phyloP scores from a whole-genome alignment of 2,797 vertebrate species.

The Rhinatrema bivittatum region DNA sequence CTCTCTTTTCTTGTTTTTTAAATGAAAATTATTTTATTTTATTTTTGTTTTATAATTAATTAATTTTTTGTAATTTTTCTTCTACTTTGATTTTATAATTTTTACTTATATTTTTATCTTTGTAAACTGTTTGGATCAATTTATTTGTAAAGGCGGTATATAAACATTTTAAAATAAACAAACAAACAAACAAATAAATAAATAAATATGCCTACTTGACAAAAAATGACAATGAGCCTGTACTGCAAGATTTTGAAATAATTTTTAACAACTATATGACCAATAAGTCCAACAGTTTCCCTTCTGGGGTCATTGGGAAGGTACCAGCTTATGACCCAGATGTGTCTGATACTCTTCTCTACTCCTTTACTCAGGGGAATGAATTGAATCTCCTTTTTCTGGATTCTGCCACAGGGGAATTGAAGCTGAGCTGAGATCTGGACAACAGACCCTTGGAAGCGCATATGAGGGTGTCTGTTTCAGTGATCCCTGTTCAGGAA shows the following conservation, averaged over 20 bases:
- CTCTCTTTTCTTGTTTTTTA: too few species aligned
- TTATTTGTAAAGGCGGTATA: too few species aligned
- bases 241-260: conserved; percentile 89
- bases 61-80: too few species aligned
- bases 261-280: conserved; percentile 97
- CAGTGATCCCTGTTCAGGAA: too few species aligned
- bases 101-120: too few species aligned
- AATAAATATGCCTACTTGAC: conserved; percentile 78
- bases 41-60: too few species aligned
- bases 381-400: conserved; percentile 82
- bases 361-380: conserved; percentile 86
- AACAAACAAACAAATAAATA: too few species aligned
- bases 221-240: conserved; percentile 86
- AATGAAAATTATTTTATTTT: too few species aligned
- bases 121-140: too few species aligned
- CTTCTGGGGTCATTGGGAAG: conserved; percentile 84
- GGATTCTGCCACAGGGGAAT: conserved; percentile 79
- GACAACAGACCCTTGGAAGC: conserved; percentile 92
- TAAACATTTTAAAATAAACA: too few species aligned
- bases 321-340: conserved; percentile 91
- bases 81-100: too few species aligned
- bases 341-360: conserved; percentile 82
- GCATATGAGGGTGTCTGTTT: conserved; percentile 86
- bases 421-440: conserved; percentile 83
- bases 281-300: conserved; percentile 95